Percentiles rank a stretch among this genome's conserved stretches.
Conservation (phyloP, 2,113 vertebrate species). For the Chitala chitala region DNA sequence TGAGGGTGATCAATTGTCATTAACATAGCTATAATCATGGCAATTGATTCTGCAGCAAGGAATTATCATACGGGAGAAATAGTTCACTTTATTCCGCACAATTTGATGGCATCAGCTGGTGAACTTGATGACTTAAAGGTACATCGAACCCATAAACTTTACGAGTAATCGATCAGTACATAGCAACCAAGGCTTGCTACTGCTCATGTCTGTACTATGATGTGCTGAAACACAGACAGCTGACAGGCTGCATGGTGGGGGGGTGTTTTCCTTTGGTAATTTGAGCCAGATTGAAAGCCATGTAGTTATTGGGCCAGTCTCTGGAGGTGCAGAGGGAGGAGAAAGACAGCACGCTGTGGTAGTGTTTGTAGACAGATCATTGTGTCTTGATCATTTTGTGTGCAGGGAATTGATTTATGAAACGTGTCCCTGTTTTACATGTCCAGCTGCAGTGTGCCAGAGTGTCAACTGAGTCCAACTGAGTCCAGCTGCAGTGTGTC, state of each 20-base stretch:
- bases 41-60: conserved; percentile 20
- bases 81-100: conserved; percentile 24
- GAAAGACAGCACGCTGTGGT: no score
- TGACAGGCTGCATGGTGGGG: background rate
- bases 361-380: no score
- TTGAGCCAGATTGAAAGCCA: no score
- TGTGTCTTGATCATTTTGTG: no score
- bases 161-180: conserved; percentile 35
- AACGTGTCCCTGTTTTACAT: no score
- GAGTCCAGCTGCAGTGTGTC: no score
- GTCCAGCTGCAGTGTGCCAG: no score
- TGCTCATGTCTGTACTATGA: background rate
- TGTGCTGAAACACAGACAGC: background rate
- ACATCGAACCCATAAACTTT: conserved; percentile 31
- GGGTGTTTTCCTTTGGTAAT: accelerated
- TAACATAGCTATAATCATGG: conserved; percentile 19
- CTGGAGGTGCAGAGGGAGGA: no score
- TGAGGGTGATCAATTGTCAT: conserved; percentile 17
- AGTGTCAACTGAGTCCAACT: no score
- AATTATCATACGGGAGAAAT: conserved; percentile 29
- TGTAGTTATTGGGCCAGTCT: no score
- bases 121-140: conserved; percentile 31
- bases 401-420: no score
- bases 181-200: conserved; percentile 29
- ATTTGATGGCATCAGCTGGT: conserved; percentile 24